Conservation (phyloP, 2,113 vertebrate species). For the Galemys pyrenaicus region DNA sequence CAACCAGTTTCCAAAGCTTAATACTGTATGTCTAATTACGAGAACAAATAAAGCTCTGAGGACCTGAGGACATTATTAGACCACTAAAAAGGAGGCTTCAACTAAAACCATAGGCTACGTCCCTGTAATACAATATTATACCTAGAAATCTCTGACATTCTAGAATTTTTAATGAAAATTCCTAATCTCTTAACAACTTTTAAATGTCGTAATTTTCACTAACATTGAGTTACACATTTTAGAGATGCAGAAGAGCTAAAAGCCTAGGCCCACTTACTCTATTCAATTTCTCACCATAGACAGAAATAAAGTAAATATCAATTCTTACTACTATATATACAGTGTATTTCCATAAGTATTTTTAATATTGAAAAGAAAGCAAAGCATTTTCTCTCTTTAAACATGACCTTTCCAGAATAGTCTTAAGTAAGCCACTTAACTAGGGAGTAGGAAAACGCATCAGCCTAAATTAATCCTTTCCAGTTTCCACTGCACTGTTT, state of each 20-base stretch:
- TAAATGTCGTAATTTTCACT: conserved; percentile 16
- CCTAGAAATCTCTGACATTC: conserved; percentile 26
- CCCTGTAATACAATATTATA: neutral
- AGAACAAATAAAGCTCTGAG: neutral
- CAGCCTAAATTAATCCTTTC: conserved; percentile 66
- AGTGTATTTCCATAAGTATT: conserved; percentile 22
- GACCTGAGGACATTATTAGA: neutral
- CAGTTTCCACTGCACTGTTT: conserved; percentile 55
- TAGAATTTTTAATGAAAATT: conserved; percentile 20
- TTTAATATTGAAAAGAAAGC: conserved; percentile 65
- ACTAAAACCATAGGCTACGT: neutral
- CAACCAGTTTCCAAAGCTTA: neutral
- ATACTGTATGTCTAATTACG: neutral
- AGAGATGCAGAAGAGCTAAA: neutral
- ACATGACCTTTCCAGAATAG: conserved; percentile 64
- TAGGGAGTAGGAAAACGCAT: conserved; percentile 15
- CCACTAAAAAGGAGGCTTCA: neutral
- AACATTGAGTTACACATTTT: conserved; percentile 17
- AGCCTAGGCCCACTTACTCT: neutral
- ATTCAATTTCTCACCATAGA: neutral
- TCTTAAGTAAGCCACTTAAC: conserved; percentile 54
- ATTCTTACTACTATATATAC: neutral
- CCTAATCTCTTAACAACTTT: conserved; percentile 25
- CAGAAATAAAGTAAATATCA: conserved; percentile 54
- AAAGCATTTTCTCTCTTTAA: conserved; percentile 63